phyloP scores from a whole-genome alignment of 2,113 vertebrate species.

The Addax nasomaculatus region DNA sequence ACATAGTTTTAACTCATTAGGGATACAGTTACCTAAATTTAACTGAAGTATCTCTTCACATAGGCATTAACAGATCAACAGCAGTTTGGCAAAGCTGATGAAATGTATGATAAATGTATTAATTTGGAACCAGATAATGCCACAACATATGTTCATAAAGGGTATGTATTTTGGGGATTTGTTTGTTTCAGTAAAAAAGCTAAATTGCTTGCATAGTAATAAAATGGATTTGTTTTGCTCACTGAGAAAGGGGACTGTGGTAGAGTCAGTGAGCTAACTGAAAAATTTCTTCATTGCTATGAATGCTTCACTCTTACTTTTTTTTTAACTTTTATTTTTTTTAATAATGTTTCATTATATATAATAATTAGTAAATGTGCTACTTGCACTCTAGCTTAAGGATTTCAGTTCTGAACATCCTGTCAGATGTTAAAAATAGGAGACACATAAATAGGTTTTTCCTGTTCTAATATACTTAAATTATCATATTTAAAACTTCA shows the following conservation, averaged over 20 bases:
- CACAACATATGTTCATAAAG: constrained; percentile 99
- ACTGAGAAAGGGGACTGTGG: not conserved
- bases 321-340: not conserved
- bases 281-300: not conserved
- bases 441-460: not conserved
- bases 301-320: not conserved
- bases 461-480: not conserved
- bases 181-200: not conserved
- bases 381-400: not conserved
- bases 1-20: constrained; percentile 10
- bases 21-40: constrained; percentile 36
- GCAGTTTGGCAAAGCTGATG: constrained; percentile 97
- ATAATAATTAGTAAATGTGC: not conserved
- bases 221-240: not conserved
- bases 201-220: not conserved
- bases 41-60: constrained; percentile 36
- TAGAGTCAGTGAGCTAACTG: not conserved
- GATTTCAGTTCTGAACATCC: constrained; percentile 8
- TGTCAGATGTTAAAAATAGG: not conserved
- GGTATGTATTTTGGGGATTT: constrained; percentile 82
- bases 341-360: not conserved
- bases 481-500: not conserved
- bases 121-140: constrained; percentile 98
- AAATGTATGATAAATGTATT: constrained; percentile 99
- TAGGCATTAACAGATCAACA: constrained; percentile 99